Base-by-base conservation (phyloP, 2,888 invertebrate species). In the Prosapia bicincta region DNA sequence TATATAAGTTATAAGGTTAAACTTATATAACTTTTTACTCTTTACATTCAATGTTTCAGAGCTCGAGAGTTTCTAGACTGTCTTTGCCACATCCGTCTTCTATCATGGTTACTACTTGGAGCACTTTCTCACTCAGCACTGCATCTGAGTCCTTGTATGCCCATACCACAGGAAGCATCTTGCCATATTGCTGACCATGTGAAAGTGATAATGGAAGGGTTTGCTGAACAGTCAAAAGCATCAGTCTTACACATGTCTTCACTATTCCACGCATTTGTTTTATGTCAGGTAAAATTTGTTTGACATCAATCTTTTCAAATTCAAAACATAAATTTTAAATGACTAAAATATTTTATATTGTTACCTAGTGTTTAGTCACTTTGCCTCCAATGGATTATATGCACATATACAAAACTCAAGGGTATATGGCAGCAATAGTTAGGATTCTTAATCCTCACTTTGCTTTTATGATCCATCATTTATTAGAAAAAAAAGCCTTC, bases 101-200 rank as follows among this genome's bases (percentile, higher is more conserved):
- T 99, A 74, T 98, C 98, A 0, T 99, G 99, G 99, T 87, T 99
- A 77, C 88, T 99, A 82, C 88, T 99, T 82, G 99, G 99, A 65
- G 95, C 98, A n/a, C 89, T 99, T 75, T 95, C 93, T 74, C 95
- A 96, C 85, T 92, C 93, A 68, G 91, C 93, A 0, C 87, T 94
- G 82, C 89, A 90, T 78, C 72, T 80, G 76, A 79, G 78, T 72
- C 80, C 82, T 20, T 89, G 89, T 81, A 93, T 93, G 82, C 98
- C 99, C 0, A 93, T 99, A 80, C 98, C 98, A 3, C 93, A 98
- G 83, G 98, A 99, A 86, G 96, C 96, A 69, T 96, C 96, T 70
- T 96, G 96, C 83, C 96, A 97, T 85, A 94, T 99, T 83, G 97
- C 98, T 66, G 99, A 99, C 87, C 97, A 98, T 83, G 92, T 99